phyloP scores from a whole-genome alignment of 2,113 vertebrate genomes.

The Leptosomus discolor region DNA sequence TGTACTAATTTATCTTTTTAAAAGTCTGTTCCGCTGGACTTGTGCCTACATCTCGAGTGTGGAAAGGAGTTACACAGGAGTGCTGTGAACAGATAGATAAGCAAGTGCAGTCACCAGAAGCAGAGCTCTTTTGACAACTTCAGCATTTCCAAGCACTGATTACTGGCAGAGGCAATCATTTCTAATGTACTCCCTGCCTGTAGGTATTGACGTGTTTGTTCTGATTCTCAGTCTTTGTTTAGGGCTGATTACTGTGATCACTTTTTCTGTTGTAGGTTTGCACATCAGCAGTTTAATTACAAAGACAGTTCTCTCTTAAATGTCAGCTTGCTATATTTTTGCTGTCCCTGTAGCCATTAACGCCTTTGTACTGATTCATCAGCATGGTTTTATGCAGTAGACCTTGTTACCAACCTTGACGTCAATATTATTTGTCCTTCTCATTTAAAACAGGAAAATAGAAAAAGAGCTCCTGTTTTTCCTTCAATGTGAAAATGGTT shows the following conservation, averaged over 20 bases:
- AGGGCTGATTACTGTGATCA: slow-evolving; percentile 22
- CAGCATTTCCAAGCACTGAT: slow-evolving; percentile 33
- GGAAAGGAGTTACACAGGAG: slow-evolving; percentile 14
- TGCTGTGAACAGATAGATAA: slow-evolving; percentile 23
- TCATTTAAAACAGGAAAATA: neutral
- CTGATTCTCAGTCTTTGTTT: slow-evolving; percentile 47
- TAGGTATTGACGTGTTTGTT: slow-evolving; percentile 42
- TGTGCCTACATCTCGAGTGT: neutral
- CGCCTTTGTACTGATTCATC: slow-evolving; percentile 12
- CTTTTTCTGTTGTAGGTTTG: slow-evolving; percentile 37
- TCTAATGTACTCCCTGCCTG: slow-evolving; percentile 38
- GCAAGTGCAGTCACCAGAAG: neutral
- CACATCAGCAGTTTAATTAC: slow-evolving; percentile 55
- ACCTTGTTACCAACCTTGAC: slow-evolving; percentile 31
- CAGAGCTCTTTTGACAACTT: slow-evolving; percentile 11
- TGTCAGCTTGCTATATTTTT: slow-evolving; percentile 59
- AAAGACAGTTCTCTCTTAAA: slow-evolving; percentile 45
- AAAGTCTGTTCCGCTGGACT: slow-evolving; percentile 2
- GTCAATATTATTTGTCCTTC: slow-evolving; percentile 13
- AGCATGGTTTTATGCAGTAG: neutral
- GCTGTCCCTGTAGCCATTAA: slow-evolving; percentile 23
- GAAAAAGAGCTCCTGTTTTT: neutral
- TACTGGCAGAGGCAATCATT: neutral
- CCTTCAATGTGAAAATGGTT: neutral
- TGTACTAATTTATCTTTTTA: slow-evolving; percentile 25